These are phyloP conservation scores for Perodicticus potto DNA, from an alignment of 2,797 vertebrate species.

Conservation along the genomic window DNA sequence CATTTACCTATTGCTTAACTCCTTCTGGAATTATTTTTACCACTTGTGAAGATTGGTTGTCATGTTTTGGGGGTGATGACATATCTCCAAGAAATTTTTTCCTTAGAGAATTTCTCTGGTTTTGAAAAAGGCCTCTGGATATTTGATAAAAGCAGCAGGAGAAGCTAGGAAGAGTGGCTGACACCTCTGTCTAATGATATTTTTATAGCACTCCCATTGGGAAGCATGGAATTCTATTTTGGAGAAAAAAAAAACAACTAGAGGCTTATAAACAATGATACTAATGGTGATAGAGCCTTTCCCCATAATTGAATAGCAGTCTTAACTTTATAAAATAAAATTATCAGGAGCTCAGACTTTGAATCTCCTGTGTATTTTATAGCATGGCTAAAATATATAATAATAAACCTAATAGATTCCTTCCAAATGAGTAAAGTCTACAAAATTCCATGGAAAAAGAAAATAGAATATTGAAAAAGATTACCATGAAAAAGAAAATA, in stretches of 20 bases:
- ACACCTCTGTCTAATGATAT: not conserved
- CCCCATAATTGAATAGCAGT: not conserved
- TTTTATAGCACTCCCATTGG: not conserved
- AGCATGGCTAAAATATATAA: conserved; percentile 22
- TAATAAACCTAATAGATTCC: conserved; percentile 39
- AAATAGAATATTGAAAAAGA: not conserved
- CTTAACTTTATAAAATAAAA: conserved; percentile 61
- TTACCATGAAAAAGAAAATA: too few relatives aligned
- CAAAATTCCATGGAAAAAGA: conserved; percentile 8
- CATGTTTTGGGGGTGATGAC: not conserved
- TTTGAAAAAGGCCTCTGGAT: not conserved
- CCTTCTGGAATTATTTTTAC: not conserved
- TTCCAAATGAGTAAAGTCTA: conserved; percentile 33
- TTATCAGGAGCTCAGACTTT: conserved; percentile 13
- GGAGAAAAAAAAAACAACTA: not conserved
- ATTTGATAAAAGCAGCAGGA: too few relatives aligned
- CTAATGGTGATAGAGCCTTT: not conserved
- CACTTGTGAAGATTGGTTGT: not conserved
- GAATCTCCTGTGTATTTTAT: conserved; percentile 37
- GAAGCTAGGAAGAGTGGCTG: not conserved
- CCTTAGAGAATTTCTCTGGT: not conserved
- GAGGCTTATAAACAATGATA: not conserved
- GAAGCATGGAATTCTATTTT: not conserved
- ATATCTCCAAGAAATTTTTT: not conserved
- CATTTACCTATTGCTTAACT: not conserved